phyloP scores from a whole-genome alignment of 2,888 invertebrate species.

The Platycheirus albimanus region DNA sequence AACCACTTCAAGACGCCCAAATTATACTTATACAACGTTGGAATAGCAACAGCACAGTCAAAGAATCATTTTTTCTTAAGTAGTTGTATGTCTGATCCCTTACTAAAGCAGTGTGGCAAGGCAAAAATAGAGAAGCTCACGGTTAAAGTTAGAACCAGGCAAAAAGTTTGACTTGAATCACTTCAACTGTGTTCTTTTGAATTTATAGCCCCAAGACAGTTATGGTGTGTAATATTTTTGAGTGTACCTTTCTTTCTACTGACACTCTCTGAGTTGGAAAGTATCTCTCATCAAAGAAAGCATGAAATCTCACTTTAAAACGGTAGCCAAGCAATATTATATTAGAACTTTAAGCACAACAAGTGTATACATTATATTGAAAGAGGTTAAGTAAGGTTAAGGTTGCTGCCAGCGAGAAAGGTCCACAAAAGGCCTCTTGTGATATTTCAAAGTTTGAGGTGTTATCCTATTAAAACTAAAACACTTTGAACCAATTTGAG shows the following conservation, averaged over 20 bases:
- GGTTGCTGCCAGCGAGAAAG: too few relatives aligned
- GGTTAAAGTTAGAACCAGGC: slow-evolving; percentile 9
- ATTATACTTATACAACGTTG: not conserved
- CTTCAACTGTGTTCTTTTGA: slow-evolving; percentile 59
- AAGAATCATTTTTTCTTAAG: too few relatives aligned
- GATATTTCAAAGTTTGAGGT: too few relatives aligned
- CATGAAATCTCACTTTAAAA: slow-evolving; percentile 45
- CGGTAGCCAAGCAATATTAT: not conserved
- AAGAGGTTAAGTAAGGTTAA: too few relatives aligned
- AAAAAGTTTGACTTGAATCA: slow-evolving; percentile 47
- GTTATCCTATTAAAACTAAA: too few relatives aligned
- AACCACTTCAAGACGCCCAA: slow-evolving; percentile 19
- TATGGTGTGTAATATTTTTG: slow-evolving; percentile 50
- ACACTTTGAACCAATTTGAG: too few relatives aligned
- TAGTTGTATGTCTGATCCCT: slow-evolving; percentile 50
- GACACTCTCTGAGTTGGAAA: slow-evolving; percentile 42
- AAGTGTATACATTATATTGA: too few relatives aligned
- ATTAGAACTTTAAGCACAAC: too few relatives aligned
- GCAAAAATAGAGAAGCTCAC: slow-evolving; percentile 7
- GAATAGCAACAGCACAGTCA: too few relatives aligned
- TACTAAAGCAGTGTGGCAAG: slow-evolving; percentile 20
- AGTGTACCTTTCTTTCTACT: slow-evolving; percentile 32
- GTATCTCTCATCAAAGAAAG: slow-evolving; percentile 47
- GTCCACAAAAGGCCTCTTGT: too few relatives aligned
- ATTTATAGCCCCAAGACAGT: slow-evolving; percentile 51